phyloP scores from a whole-genome alignment of 2,888 invertebrate genomes.

The Rhaphigaster nebulosa region DNA sequence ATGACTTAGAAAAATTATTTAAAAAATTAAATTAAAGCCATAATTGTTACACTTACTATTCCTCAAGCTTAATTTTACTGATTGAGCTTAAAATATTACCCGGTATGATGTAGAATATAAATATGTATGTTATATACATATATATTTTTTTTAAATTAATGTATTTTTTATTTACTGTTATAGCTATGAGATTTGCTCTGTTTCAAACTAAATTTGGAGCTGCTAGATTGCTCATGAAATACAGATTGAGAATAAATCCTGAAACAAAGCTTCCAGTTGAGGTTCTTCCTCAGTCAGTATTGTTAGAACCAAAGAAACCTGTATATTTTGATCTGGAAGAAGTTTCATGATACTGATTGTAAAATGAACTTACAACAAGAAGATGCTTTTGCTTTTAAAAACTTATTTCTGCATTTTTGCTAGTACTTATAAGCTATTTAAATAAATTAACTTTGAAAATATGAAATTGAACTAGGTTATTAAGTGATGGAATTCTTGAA shows the following conservation, averaged over 20 bases:
- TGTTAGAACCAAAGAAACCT: not conserved
- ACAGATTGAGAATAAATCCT: slow-evolving; percentile 30
- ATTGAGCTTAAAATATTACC: no score
- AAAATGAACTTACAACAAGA: not conserved
- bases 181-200: slow-evolving; percentile 48
- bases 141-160: no score
- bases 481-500: not conserved
- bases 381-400: not conserved
- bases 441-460: not conserved
- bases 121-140: no score
- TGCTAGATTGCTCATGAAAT: slow-evolving; percentile 10
- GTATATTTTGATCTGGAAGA: slow-evolving; percentile 22
- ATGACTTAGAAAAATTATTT: no score
- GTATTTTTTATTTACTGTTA: not conserved
- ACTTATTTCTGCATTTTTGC: not conserved
- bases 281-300: not conserved
- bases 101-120: no score
- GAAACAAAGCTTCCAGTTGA: not conserved
- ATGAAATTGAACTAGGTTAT: not conserved
- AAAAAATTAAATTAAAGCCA: no score
- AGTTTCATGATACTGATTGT: not conserved
- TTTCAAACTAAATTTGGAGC: slow-evolving; percentile 11
- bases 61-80: no score
- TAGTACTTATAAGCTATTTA: not conserved
- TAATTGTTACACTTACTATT: no score